Evolutionary conservation across 2,888 invertebrate genomes (phyloP).

Genomic region (Anaspis maculata): DNA sequence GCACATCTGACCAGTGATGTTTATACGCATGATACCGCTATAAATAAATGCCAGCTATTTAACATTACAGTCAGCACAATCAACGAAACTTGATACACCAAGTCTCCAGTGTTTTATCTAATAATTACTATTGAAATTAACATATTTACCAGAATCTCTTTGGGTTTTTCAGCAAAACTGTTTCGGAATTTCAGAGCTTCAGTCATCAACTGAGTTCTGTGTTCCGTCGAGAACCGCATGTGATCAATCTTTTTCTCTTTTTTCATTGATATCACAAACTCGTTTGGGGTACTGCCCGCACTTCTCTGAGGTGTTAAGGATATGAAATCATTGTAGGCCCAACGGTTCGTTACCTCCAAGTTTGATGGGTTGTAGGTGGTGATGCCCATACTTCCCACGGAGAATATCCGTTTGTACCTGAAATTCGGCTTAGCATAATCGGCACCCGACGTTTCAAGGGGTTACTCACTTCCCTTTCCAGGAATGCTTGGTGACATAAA

Average conservation of each 20-base stretch:
- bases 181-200: conserved; percentile 78
- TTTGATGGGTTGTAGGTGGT: conserved; percentile 94
- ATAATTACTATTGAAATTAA: too few species aligned
- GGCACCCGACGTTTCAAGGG: neutral
- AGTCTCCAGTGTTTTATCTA: too few species aligned
- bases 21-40: conserved; percentile 77
- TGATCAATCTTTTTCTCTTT: conserved; percentile 86
- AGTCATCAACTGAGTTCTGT: conserved; percentile 84
- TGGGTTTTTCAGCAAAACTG: conserved; percentile 72
- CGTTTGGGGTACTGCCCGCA: conserved; percentile 48
- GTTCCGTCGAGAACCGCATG: conserved; percentile 95
- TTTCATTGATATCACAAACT: conserved; percentile 76
- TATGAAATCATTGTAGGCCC: conserved; percentile 52
- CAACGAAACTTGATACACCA: too few species aligned
- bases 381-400: conserved; percentile 90
- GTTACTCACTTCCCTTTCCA: conserved; percentile 92
- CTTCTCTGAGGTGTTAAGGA: conserved; percentile 39
- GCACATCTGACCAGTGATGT: conserved; percentile 93
- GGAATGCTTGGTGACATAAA: conserved; percentile 93
- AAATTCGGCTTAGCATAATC: conserved; percentile 12
- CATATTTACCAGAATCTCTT: conserved; percentile 66
- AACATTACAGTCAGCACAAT: too few species aligned
- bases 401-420: conserved; percentile 93
- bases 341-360: conserved; percentile 88
- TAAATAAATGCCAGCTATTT: too few species aligned